A percentile compares a stretch with the other conserved stretches of the same genome.
Conservation (phyloP, 2,888 invertebrate genomes). For the Tenthredo distinguenda region DNA sequence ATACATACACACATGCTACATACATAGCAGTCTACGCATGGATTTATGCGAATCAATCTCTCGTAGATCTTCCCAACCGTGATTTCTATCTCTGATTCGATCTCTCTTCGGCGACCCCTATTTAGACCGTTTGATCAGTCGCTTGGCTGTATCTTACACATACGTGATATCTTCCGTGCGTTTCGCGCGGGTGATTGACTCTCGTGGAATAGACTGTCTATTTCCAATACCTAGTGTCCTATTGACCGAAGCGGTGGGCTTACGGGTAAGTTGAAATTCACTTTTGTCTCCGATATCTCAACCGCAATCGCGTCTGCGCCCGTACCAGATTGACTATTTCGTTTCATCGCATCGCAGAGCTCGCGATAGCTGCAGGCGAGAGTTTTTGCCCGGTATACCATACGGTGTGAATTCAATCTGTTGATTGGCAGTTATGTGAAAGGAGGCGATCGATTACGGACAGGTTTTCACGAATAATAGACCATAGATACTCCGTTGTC, state of each 20-base stretch:
- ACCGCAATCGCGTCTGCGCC: background rate
- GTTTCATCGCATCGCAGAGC: background rate
- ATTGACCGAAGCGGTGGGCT: background rate
- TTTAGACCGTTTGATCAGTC: background rate
- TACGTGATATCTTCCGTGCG: background rate
- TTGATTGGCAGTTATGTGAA: constrained; percentile 35
- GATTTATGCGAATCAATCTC: background rate
- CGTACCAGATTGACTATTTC: constrained; percentile 14
- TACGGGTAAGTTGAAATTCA: background rate
- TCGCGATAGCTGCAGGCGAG: background rate
- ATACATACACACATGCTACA: too few relatives aligned
- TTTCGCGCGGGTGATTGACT: constrained; percentile 21
- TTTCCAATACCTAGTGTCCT: constrained; percentile 3
- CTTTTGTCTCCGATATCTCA: constrained; percentile 11
- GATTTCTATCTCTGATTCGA: background rate
- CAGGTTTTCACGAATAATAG: background rate
- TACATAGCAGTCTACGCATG: background rate
- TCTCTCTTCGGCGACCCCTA: background rate
- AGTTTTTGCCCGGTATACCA: background rate
- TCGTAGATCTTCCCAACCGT: background rate
- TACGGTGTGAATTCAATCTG: constrained; percentile 30
- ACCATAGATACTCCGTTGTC: background rate
- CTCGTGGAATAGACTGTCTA: background rate
- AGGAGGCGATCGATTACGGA: constrained; percentile 1
- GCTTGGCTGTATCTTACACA: background rate